Base-by-base conservation (phyloP, 1,140 invertebrate species). In the Harlomillsia oculata region DNA sequence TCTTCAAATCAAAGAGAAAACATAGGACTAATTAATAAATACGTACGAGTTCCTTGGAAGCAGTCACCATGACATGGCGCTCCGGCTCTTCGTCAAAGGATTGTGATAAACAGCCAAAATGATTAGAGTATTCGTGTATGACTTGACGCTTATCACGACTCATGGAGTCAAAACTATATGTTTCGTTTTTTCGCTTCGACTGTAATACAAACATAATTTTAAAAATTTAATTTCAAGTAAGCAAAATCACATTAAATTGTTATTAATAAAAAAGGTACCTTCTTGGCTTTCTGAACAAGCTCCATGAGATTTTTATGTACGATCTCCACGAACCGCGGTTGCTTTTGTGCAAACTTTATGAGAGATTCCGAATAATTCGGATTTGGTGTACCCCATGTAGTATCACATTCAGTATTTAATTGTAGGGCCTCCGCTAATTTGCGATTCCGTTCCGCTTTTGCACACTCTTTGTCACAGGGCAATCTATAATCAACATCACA, bases 11-110 rank as follows among this genome's bases (percentile, higher is more conserved):
- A 37, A 29, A 16, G 28, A 9, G 13, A 40, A 43, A 51, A 18
- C 37, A 13, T 23, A 21, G 44, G 25, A 28, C 13, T 21, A 20
- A 14, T 23, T 53, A 32, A 48, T 41, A 14, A 37, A 40, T 20
- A 26, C 23, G 34, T 69, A 85, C 83, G 75, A 81, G 83, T 60
- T 86, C 83, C 68, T 80, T 87, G 40, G 80, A 77, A 29, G 93
- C 94, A 20, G 89, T 96, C 5, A 59, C 53, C 86, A 91, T 23
- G 11, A 97, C 84, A 75, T 95, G 97, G 55, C 90, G 78, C 68
- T 95, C 94, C 0, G 92, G 93, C 70, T 97, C 92, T 26, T 84
- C 80, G 74, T 97, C 94, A 69, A 94, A 95, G 41, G 90, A 88
- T 41, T 89, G 82, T 57, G 89, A 90, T 68, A 92, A 83, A 66